Evolutionary conservation across 64 coral and sea anemone genomes (phyloP).

Genomic region (Stylophora pistillata): DNA sequence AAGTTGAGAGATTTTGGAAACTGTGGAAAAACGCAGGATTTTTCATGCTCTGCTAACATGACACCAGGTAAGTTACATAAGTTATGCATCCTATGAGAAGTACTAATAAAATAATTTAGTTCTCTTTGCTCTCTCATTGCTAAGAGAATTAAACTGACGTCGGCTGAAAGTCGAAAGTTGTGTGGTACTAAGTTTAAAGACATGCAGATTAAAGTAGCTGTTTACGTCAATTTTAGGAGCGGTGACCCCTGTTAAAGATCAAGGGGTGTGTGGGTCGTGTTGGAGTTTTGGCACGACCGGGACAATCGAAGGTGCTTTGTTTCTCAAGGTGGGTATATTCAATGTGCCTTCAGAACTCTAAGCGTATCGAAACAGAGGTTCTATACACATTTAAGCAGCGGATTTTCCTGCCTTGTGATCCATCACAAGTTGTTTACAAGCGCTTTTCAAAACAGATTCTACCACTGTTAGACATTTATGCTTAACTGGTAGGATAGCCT

Average conservation of each 20-base stretch:
- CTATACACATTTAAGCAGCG: background rate
- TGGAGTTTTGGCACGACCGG: constrained; percentile 99
- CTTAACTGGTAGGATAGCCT: too few species aligned
- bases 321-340: constrained; percentile 66
- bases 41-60: too few species aligned
- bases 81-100: too few species aligned
- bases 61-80: too few species aligned
- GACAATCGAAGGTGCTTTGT: constrained; percentile 93
- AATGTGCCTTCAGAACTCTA: background rate
- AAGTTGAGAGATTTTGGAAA: too few species aligned
- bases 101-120: too few species aligned
- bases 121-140: too few species aligned
- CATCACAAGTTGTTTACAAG: background rate
- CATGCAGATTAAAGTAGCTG: background rate
- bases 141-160: background rate
- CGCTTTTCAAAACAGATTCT: background rate
- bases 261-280: constrained; percentile 96
- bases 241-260: constrained; percentile 98
- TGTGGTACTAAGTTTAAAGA: background rate
- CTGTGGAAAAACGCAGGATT: too few species aligned
- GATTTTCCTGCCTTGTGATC: background rate
- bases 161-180: background rate
- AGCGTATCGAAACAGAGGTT: background rate
- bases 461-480: too few species aligned
- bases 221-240: constrained; percentile 61